Evolutionary conservation across 2,113 vertebrate species (phyloP).

Genomic region (Crotophaga sulcirostris): DNA sequence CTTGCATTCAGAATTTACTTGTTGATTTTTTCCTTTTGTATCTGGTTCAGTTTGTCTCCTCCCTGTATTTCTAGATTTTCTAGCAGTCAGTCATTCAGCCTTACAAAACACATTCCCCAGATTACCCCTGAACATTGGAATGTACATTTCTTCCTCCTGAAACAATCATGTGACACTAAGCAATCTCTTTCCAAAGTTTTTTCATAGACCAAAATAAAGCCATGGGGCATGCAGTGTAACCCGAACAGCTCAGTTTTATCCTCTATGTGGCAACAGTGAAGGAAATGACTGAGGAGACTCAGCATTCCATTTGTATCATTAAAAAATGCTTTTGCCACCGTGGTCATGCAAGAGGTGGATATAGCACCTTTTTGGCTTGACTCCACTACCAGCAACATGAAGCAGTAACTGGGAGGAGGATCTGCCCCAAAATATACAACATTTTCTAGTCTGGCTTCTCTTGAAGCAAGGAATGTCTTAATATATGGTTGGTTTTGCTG

Average conservation of each 20-base stretch:
- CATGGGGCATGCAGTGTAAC: neutral
- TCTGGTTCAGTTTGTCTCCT: neutral
- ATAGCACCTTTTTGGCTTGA: neutral
- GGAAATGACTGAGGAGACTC: neutral
- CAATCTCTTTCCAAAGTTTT: neutral
- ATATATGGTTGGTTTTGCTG: neutral
- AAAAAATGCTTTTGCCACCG: constrained; percentile 22
- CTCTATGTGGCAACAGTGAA: neutral
- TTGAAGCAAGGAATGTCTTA: neutral
- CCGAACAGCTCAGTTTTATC: neutral
- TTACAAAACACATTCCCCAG: neutral
- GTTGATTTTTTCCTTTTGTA: neutral
- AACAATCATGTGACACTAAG: neutral
- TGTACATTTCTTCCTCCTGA: neutral
- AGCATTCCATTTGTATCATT: neutral
- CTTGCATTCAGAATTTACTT: neutral
- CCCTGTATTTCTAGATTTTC: constrained; percentile 12
- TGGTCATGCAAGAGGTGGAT: neutral
- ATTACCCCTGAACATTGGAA: neutral
- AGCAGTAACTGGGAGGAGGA: neutral
- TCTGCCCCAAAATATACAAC: neutral
- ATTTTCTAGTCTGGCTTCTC: neutral
- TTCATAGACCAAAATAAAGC: neutral
- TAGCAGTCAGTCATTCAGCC: neutral
- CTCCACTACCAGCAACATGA: neutral